Conservation (phyloP, 2,888 invertebrate genomes). For the Drosophila recens region DNA sequence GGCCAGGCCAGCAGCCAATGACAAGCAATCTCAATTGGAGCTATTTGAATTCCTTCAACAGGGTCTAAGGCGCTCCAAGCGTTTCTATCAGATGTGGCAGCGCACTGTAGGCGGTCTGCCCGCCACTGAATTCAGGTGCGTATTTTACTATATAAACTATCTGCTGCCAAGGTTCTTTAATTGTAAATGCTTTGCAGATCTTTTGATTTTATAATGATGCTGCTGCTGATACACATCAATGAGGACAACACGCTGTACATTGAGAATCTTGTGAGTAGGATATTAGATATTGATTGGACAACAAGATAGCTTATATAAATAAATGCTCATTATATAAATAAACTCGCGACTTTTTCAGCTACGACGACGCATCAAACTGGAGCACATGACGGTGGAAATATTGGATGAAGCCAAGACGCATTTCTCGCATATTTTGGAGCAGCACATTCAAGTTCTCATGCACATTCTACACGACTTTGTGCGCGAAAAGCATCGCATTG, state of each 20-base stretch:
- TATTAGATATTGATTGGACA: neutral
- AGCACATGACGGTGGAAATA: slow-evolving; percentile 87
- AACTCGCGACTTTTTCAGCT: slow-evolving; percentile 59
- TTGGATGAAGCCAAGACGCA: slow-evolving; percentile 87
- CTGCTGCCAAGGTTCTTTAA: neutral
- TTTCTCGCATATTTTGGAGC: slow-evolving; percentile 87
- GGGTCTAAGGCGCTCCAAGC: slow-evolving; percentile 82
- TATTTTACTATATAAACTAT: neutral
- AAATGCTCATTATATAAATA: neutral
- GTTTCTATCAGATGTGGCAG: slow-evolving; percentile 83
- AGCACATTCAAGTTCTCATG: slow-evolving; percentile 87
- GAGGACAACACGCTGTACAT: slow-evolving; percentile 88
- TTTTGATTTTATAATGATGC: slow-evolving; percentile 89
- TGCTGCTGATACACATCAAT: slow-evolving; percentile 88
- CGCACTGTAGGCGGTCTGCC: slow-evolving; percentile 73
- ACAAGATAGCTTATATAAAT: neutral
- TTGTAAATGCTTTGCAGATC: slow-evolving; percentile 85
- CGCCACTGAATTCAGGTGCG: slow-evolving; percentile 62
- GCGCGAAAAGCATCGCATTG: slow-evolving; percentile 85
- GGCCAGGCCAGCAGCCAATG: slow-evolving; percentile 16
- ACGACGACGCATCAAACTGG: slow-evolving; percentile 87
- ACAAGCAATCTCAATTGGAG: slow-evolving; percentile 77
- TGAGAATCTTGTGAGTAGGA: slow-evolving; percentile 87
- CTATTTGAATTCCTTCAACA: slow-evolving; percentile 81
- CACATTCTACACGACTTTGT: slow-evolving; percentile 87